These are phyloP conservation scores for Tribolium castaneum DNA, from an alignment of 1,140 invertebrate genomes.

Conservation along the genomic window DNA sequence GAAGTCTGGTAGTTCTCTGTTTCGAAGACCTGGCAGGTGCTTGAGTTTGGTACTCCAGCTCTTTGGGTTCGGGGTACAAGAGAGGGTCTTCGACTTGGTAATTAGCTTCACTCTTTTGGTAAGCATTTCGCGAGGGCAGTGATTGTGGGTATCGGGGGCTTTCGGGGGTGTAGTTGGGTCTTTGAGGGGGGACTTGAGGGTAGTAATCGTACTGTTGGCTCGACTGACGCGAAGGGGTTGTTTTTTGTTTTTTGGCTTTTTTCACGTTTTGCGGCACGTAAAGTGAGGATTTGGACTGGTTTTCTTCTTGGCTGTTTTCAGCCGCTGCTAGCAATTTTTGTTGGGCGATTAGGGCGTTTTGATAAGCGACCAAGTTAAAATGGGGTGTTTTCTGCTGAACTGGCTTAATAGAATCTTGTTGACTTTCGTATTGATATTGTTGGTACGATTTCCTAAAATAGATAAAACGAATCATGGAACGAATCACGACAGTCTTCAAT, in stretches of 20 bases:
- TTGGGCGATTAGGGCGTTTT: slow-evolving; percentile 31
- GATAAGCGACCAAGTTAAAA: slow-evolving; percentile 35
- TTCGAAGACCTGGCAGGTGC: background rate
- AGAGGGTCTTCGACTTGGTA: slow-evolving; percentile 16
- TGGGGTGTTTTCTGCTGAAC: background rate
- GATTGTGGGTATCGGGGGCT: background rate
- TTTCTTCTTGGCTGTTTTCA: slow-evolving; percentile 10
- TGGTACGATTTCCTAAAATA: slow-evolving; percentile 25
- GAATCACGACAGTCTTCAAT: background rate
- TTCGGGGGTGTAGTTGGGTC: background rate
- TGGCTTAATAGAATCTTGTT: slow-evolving; percentile 8
- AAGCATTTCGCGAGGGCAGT: background rate
- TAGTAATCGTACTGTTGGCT: slow-evolving; percentile 24
- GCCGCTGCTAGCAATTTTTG: slow-evolving; percentile 31
- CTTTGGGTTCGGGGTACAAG: slow-evolving; percentile 5
- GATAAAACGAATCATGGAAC: background rate
- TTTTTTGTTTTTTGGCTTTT: slow-evolving; percentile 19
- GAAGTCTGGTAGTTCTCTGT: slow-evolving; percentile 29
- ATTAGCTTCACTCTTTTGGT: slow-evolving; percentile 5
- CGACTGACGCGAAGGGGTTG: slow-evolving; percentile 1
- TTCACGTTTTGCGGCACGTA: slow-evolving; percentile 6
- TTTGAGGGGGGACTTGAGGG: slow-evolving; percentile 6
- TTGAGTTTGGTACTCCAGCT: slow-evolving; percentile 14
- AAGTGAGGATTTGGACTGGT: background rate
- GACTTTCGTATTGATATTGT: slow-evolving; percentile 18